These are phyloP conservation scores for Drosophila repletoides DNA, from an alignment of 1,140 invertebrate species.

Conservation along the genomic window DNA sequence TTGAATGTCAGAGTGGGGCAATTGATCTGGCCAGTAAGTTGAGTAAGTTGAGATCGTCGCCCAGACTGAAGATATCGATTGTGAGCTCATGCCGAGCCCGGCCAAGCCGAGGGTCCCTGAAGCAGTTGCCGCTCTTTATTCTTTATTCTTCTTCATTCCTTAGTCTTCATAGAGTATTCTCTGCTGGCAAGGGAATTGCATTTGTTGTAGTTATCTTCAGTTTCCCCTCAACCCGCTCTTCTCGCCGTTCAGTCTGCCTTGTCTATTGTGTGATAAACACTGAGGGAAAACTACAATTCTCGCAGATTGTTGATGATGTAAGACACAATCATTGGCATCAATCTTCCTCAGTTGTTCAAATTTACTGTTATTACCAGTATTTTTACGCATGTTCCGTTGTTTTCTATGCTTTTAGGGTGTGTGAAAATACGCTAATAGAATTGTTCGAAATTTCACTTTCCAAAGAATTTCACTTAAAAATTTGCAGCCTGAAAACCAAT, in stretches of 20 bases:
- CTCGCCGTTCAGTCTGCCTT: slow-evolving; percentile 19
- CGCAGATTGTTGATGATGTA: slow-evolving; percentile 52
- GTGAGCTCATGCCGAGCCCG: slow-evolving; percentile 17
- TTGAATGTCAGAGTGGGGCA: slow-evolving; percentile 25
- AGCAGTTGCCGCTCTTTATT: slow-evolving; percentile 23
- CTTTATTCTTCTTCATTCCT: neutral
- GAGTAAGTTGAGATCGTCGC: slow-evolving; percentile 47
- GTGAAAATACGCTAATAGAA: too few relatives aligned
- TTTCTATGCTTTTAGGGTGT: slow-evolving; percentile 27
- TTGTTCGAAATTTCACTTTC: too few relatives aligned
- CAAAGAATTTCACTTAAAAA: too few relatives aligned
- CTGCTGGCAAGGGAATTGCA: slow-evolving; percentile 50
- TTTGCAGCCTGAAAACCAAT: neutral
- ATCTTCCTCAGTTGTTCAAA: slow-evolving; percentile 71
- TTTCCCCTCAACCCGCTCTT: neutral
- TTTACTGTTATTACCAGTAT: slow-evolving; percentile 67
- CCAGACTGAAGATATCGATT: slow-evolving; percentile 21
- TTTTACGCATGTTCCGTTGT: too few relatives aligned
- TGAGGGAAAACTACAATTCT: slow-evolving; percentile 11
- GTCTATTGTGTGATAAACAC: slow-evolving; percentile 17
- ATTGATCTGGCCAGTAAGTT: slow-evolving; percentile 57
- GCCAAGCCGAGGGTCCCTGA: slow-evolving; percentile 18
- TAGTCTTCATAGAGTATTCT: neutral
- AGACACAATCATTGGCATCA: slow-evolving; percentile 65
- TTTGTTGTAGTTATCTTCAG: slow-evolving; percentile 6